A percentile compares a stretch with the other conserved stretches of the same genome.
Evolutionary conservation across 2,888 invertebrate species (phyloP).

Genomic region (Drosophila histrio): DNA sequence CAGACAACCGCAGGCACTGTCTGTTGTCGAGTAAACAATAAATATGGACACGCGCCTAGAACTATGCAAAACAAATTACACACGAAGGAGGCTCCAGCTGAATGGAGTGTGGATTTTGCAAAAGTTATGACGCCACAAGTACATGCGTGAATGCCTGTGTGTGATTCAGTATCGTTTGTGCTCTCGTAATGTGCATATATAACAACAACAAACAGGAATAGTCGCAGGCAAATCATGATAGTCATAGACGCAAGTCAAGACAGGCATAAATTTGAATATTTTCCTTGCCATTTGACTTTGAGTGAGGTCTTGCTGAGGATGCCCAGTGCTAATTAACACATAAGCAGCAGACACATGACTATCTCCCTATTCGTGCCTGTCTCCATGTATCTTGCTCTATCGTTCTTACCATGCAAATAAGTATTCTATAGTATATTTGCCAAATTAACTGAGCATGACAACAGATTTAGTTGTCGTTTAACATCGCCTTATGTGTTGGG

Average conservation of each 20-base stretch:
- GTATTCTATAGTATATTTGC: conserved; percentile 24
- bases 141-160: background rate
- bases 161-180: conserved; percentile 10
- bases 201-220: conserved; percentile 48
- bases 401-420: conserved; percentile 19
- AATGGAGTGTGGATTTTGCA: conserved; percentile 15
- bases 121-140: conserved; percentile 25
- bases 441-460: conserved; percentile 30
- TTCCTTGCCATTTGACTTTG: conserved; percentile 59
- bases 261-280: conserved; percentile 76
- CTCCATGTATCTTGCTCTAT: conserved; percentile 14
- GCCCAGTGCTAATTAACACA: conserved; percentile 71
- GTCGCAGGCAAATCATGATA: conserved; percentile 38
- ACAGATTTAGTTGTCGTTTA: conserved; percentile 15
- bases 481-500: conserved; percentile 43
- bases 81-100: conserved; percentile 4
- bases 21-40: conserved; percentile 62
- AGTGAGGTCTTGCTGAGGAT: conserved; percentile 45
- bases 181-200: conserved; percentile 65
- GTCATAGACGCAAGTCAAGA: conserved; percentile 54
- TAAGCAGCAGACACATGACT: conserved; percentile 60
- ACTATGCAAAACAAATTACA: conserved; percentile 74
- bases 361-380: background rate
- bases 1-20: conserved; percentile 52
- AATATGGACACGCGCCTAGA: conserved; percentile 69